A percentile compares a stretch with the other conserved stretches of the same genome.
These are phyloP conservation scores for Sinocyclocheilus maitianheensis DNA, from an alignment of 2,113 vertebrate genomes.

Conservation along the genomic window DNA sequence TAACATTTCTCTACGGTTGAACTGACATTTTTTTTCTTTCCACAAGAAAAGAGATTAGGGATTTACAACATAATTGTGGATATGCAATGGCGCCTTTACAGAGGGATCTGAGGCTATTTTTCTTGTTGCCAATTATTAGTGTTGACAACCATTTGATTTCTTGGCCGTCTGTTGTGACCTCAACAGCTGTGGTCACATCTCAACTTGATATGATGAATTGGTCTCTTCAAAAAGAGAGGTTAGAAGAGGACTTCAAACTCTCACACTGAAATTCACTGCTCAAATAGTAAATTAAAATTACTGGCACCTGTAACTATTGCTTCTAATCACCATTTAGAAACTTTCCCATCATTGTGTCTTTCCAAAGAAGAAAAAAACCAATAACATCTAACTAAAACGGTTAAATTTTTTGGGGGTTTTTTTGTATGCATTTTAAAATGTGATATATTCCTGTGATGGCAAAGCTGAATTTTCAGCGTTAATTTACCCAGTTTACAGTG, in stretches of 20 bases:
- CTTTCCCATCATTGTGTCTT: too few species aligned
- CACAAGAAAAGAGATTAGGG: background rate
- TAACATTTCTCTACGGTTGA: background rate
- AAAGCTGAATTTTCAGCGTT: background rate
- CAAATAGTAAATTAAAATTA: too few species aligned
- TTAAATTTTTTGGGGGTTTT: too few species aligned
- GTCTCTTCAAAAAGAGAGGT: constrained; percentile 5
- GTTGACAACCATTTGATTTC: constrained; percentile 48
- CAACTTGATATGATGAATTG: background rate
- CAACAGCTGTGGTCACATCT: background rate
- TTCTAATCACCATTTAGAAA: background rate
- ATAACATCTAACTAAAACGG: too few species aligned
- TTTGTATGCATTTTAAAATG: too few species aligned
- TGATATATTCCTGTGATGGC: background rate
- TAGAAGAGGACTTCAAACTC: background rate
- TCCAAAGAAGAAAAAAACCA: too few species aligned
- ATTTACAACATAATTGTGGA: background rate
- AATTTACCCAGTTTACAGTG: background rate
- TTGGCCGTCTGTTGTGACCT: constrained; percentile 28
- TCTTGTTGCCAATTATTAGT: constrained; percentile 48
- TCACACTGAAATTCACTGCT: background rate
- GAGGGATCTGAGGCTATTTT: constrained; percentile 20
- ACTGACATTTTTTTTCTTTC: background rate
- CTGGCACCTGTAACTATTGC: background rate
- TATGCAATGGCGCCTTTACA: constrained; percentile 16